Evolutionary conservation across 2,888 invertebrate genomes (phyloP), one percentile per base, ranked within the genome.

Genomic region (Drosophila parthenogenetica): DNA sequence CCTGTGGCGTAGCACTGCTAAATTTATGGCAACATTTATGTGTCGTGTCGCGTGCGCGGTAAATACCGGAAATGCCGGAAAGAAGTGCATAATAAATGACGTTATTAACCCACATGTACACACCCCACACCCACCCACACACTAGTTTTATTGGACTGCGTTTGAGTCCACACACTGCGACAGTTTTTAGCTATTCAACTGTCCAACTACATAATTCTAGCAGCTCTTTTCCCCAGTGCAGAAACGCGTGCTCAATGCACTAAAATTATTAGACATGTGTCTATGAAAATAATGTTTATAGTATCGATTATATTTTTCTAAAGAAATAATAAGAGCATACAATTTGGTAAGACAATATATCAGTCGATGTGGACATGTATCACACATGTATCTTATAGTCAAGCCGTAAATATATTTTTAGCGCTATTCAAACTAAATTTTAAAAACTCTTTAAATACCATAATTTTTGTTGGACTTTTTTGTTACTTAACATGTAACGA

Each of bases 31-130:
- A 89, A 86, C 85, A 89, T 86, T 86, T 86, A 86, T 86, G 89
- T 86, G 85, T 89, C 85, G 89, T 89, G 85, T 86, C 85, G 85
- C 89, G 89, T 89, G 89, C 89, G 85, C 85, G 89, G 85, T 86
- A 86, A 86, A 86, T 86, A 86, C 85, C 85, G 85, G 85, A 86
- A 86, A 86, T 86, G 73, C 85, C 85, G 88, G 89, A 86, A 85
- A 86, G 85, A 87, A 86, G 85, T 89, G 85, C 85, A 86, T 86
- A 86, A 86, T 86, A 86, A 86, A 86, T 89, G 85, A 86, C 78
- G 85, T 86, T 86, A 86, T 86, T 86, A 86, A 89, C 85, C 85
- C 86, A 89, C 85, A 89, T 87, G 86, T 65, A 78, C 71, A 70
- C 59, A 61, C 55, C 51, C 55, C 49, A 13, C 49, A 16, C 14